These are phyloP conservation scores for Eumaeus atala DNA, from an alignment of 1,140 invertebrate species.

Conservation along the genomic window DNA sequence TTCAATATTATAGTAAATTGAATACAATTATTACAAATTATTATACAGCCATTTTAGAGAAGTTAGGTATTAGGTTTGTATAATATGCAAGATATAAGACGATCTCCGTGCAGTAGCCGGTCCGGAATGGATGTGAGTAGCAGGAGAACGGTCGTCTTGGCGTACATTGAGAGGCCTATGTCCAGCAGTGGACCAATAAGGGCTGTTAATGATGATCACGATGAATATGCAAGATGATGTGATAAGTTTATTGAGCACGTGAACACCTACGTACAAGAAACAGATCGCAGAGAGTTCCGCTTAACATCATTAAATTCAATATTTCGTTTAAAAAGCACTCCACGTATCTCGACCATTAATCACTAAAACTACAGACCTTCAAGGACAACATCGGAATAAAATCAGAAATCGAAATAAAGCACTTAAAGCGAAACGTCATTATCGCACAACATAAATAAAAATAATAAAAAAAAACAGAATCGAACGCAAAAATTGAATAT, in stretches of 20 bases:
- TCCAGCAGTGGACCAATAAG: too few relatives aligned
- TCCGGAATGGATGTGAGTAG: too few relatives aligned
- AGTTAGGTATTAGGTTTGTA: too few relatives aligned
- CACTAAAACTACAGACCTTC: slow-evolving; percentile 72
- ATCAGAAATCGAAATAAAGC: slow-evolving; percentile 73
- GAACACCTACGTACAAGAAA: slow-evolving; percentile 29
- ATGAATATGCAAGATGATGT: not conserved
- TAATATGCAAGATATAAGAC: too few relatives aligned
- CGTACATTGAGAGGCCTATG: too few relatives aligned
- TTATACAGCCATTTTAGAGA: too few relatives aligned
- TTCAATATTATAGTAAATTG: too few relatives aligned
- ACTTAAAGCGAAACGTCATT: slow-evolving; percentile 74
- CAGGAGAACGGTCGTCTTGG: too few relatives aligned
- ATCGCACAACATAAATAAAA: slow-evolving; percentile 73
- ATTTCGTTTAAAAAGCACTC: slow-evolving; percentile 73
- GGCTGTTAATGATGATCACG: too few relatives aligned
- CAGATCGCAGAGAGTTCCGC: slow-evolving; percentile 48
- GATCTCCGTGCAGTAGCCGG: too few relatives aligned
- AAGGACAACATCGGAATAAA: slow-evolving; percentile 71
- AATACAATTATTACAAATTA: too few relatives aligned
- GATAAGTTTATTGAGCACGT: not conserved
- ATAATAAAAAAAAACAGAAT: slow-evolving; percentile 58
- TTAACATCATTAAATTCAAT: slow-evolving; percentile 73
- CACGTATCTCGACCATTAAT: slow-evolving; percentile 71
- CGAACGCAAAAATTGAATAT: slow-evolving; percentile 72